Evolutionary conservation across 2,797 vertebrate species (phyloP).

Genomic region (Periophthalmus magnuspinnatus): DNA sequence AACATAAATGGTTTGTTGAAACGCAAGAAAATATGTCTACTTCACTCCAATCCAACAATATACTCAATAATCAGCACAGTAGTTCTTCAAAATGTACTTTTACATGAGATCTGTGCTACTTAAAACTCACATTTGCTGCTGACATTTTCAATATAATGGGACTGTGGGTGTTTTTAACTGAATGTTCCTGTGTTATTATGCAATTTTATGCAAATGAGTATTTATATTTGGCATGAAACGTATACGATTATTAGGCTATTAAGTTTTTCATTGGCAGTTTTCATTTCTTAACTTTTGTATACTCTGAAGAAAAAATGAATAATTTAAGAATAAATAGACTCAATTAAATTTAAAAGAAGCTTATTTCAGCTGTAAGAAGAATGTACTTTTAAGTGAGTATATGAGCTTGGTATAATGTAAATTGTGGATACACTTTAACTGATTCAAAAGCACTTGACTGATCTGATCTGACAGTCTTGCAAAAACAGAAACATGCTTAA

Average conservation of each 20-base stretch:
- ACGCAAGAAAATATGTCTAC: background rate
- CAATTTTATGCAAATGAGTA: background rate
- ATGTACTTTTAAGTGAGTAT: too few relatives aligned
- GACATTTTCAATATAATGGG: too few relatives aligned
- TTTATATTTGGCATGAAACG: background rate
- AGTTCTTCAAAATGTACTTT: background rate
- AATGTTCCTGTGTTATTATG: background rate
- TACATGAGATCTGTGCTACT: background rate
- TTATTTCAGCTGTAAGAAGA: too few relatives aligned
- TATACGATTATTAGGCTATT: background rate
- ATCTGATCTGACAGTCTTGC: constrained; percentile 26
- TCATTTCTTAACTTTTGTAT: background rate
- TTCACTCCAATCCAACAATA: background rate
- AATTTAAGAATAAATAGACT: too few relatives aligned
- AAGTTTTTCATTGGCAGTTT: background rate
- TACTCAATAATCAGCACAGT: too few relatives aligned
- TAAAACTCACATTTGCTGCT: too few relatives aligned
- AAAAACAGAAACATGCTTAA: constrained; percentile 6
- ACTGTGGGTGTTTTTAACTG: background rate
- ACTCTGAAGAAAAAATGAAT: too few relatives aligned
- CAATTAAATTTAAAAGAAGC: too few relatives aligned
- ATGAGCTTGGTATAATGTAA: too few relatives aligned
- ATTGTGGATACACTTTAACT: background rate
- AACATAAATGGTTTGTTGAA: background rate
- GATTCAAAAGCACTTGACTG: background rate